Evolutionary conservation across 2,888 invertebrate species (phyloP).

Genomic region (Gnatocerus cornutus): DNA sequence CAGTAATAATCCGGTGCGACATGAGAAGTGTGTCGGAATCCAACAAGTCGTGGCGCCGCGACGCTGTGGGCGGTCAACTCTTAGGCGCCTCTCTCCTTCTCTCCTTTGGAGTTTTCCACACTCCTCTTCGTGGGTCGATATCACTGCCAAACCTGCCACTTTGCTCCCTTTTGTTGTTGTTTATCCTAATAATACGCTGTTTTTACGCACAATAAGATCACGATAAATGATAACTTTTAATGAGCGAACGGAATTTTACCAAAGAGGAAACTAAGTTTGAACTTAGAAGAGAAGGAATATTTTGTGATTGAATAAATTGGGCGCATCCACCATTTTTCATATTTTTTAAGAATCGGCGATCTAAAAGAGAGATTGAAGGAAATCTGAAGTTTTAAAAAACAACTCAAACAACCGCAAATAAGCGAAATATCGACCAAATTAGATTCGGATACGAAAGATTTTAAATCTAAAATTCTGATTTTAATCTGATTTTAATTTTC

Average conservation of each 20-base stretch:
- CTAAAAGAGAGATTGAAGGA: no score
- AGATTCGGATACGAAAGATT: no score
- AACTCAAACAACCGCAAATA: no score
- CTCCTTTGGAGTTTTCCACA: slow-evolving; percentile 62
- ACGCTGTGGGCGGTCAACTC: slow-evolving; percentile 69
- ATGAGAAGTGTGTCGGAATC: slow-evolving; percentile 69
- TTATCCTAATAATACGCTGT: slow-evolving; percentile 48
- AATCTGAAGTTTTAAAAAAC: no score
- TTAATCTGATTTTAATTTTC: no score
- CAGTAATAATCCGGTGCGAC: slow-evolving; percentile 68
- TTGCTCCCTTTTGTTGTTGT: slow-evolving; percentile 59
- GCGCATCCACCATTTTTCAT: no score
- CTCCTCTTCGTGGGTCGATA: slow-evolving; percentile 56
- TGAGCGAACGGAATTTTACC: not conserved
- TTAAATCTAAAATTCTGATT: no score
- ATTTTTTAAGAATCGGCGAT: no score
- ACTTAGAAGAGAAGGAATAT: no score
- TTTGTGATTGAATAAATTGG: no score
- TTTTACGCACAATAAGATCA: slow-evolving; percentile 10
- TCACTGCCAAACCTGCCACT: slow-evolving; percentile 60
- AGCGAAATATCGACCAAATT: no score
- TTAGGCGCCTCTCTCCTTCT: slow-evolving; percentile 73
- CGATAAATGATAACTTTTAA: slow-evolving; percentile 3
- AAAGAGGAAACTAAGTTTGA: no score
- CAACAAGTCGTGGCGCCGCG: slow-evolving; percentile 70